phyloP scores from a whole-genome alignment of 1,140 invertebrate genomes.

The Acromyrmex heyeri region DNA sequence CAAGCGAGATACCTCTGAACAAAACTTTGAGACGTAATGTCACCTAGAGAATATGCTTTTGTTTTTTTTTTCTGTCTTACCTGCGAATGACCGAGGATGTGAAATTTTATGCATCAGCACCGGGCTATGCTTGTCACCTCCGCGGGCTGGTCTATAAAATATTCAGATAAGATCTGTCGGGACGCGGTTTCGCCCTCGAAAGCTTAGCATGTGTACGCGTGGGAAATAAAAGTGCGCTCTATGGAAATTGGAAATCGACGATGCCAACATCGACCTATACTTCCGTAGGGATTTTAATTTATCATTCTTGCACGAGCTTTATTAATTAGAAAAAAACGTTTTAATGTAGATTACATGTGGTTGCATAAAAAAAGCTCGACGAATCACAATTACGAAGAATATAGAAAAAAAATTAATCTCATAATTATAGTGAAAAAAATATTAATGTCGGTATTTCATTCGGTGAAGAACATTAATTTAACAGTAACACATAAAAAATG shows the following conservation, averaged over 20 bases:
- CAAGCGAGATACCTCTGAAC: slow-evolving; percentile 50
- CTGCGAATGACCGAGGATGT: slow-evolving; percentile 66
- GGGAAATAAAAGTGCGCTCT: slow-evolving; percentile 48
- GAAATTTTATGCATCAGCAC: slow-evolving; percentile 76
- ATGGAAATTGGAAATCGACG: slow-evolving; percentile 59
- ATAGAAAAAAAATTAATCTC: not conserved
- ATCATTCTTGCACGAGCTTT: not conserved
- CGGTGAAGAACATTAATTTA: not conserved
- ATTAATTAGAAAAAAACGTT: slow-evolving; percentile 17
- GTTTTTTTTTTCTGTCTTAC: slow-evolving; percentile 22
- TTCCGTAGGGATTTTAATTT: slow-evolving; percentile 19
- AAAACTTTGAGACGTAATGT: slow-evolving; percentile 30
- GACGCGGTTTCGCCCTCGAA: slow-evolving; percentile 37
- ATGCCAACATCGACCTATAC: not conserved
- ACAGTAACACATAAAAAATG: not conserved
- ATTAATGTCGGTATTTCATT: slow-evolving; percentile 2
- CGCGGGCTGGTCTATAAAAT: slow-evolving; percentile 70
- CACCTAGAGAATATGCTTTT: slow-evolving; percentile 12
- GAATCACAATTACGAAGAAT: not conserved
- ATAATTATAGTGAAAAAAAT: not conserved
- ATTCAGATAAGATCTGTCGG: slow-evolving; percentile 75
- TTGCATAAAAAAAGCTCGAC: not conserved
- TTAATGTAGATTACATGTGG: not conserved
- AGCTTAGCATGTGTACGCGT: slow-evolving; percentile 25
- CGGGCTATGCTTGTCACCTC: slow-evolving; percentile 62